phyloP scores from a whole-genome alignment of 1,140 invertebrate species.

The Telenomus remus region DNA sequence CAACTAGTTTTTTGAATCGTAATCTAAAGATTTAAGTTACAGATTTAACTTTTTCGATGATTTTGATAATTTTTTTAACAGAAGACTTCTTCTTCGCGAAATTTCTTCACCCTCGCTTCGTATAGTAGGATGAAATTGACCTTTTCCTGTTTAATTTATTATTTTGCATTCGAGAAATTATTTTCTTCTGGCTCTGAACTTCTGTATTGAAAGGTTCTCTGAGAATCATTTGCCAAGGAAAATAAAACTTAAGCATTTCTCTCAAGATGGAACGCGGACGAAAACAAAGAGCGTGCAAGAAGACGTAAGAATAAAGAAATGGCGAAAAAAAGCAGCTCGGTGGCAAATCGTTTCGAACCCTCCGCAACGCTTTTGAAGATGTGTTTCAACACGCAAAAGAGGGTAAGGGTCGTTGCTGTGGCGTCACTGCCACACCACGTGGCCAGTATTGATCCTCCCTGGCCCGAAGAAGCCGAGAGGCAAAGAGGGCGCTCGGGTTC shows the following conservation, averaged over 20 bases:
- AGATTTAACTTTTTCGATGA: too few species aligned
- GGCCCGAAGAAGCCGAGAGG: slow-evolving; percentile 57
- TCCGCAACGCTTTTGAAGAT: slow-evolving; percentile 44
- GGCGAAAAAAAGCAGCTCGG: slow-evolving; percentile 7
- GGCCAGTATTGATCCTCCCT: slow-evolving; percentile 73
- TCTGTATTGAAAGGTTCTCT: too few species aligned
- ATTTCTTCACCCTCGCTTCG: too few species aligned
- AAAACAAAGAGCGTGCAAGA: not conserved
- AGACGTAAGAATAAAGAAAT: not conserved
- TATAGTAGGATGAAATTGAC: too few species aligned
- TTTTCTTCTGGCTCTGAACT: too few species aligned
- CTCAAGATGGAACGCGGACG: not conserved
- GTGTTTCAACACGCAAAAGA: slow-evolving; percentile 49
- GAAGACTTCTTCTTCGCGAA: too few species aligned
- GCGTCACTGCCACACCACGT: slow-evolving; percentile 69
- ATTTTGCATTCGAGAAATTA: too few species aligned
- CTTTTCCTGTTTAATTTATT: too few species aligned
- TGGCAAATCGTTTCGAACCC: slow-evolving; percentile 32
- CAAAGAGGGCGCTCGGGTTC: slow-evolving; percentile 45
- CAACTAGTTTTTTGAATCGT: too few species aligned
- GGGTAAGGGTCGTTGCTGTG: slow-evolving; percentile 55
- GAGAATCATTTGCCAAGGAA: not conserved
- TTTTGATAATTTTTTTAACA: too few species aligned
- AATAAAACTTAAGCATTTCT: not conserved
- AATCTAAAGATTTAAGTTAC: too few species aligned